These are phyloP conservation scores for Cheilosia impressa DNA, from an alignment of 2,888 invertebrate genomes.

Conservation along the genomic window DNA sequence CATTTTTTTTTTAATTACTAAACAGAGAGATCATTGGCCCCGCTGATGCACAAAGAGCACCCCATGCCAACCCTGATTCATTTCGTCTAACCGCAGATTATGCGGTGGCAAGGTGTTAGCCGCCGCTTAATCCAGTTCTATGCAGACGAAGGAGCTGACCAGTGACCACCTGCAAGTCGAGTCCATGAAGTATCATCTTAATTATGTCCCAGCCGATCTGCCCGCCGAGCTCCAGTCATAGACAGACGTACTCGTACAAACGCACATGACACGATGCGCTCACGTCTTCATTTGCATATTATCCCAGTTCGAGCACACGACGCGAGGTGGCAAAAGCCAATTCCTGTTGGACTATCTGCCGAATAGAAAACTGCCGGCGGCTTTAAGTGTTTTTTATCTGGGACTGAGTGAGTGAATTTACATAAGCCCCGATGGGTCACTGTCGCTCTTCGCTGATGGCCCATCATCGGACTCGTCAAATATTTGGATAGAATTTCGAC, in stretches of 20 bases:
- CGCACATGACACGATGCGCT: constrained; percentile 61
- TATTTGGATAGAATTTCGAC: constrained; percentile 58
- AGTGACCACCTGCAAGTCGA: constrained; percentile 61
- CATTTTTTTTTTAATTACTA: constrained; percentile 57
- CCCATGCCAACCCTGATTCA: constrained; percentile 39
- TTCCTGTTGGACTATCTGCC: constrained; percentile 41
- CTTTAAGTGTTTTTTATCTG: constrained; percentile 53
- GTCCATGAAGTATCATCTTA: constrained; percentile 64
- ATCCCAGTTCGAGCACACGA: constrained; percentile 18
- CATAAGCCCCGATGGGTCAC: constrained; percentile 45
- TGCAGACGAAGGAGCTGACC: constrained; percentile 44
- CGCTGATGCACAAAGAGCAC: constrained; percentile 6
- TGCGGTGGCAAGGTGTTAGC: constrained; percentile 60
- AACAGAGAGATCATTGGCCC: constrained; percentile 64
- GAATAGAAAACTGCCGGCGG: constrained; percentile 50
- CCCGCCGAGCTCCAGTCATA: constrained; percentile 17
- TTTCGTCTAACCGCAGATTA: constrained; percentile 61
- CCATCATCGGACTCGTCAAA: constrained; percentile 31
- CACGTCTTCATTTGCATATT: constrained; percentile 73
- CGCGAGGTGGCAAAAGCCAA: constrained; percentile 22
- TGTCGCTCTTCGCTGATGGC: background rate
- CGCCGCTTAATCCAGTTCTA: constrained; percentile 58
- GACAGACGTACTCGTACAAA: constrained; percentile 34
- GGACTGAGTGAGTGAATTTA: constrained; percentile 27
- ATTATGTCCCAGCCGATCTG: constrained; percentile 38